Conservation (phyloP, 2,888 invertebrate genomes). For the Seira musarum region DNA sequence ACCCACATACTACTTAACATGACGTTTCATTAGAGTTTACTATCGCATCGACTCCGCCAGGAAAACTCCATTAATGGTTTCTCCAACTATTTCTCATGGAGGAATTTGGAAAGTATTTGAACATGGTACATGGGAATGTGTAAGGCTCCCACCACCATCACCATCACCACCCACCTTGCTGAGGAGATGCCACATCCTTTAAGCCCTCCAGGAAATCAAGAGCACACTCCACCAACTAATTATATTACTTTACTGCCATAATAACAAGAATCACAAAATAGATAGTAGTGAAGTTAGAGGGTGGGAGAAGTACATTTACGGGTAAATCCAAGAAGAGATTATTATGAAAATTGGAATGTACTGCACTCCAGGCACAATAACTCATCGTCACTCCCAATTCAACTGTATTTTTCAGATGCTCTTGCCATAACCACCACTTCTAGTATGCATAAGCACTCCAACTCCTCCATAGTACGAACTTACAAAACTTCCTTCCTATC, state of each 20-base stretch:
- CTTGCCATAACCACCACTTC: background rate
- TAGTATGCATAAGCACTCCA: background rate
- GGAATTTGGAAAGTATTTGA: background rate
- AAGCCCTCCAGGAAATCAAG: constrained; percentile 56
- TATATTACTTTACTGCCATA: constrained; percentile 40
- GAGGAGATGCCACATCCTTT: constrained; percentile 58
- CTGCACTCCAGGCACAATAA: constrained; percentile 51
- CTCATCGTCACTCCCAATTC: constrained; percentile 59
- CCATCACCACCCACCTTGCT: constrained; percentile 57
- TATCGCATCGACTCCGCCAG: background rate
- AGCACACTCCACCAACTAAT: constrained; percentile 57
- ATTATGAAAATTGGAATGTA: constrained; percentile 3
- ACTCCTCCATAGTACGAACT: too few relatives aligned
- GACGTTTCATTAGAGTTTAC: background rate
- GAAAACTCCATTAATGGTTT: background rate
- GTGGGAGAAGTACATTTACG: constrained; percentile 9
- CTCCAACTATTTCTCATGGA: background rate
- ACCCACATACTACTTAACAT: background rate
- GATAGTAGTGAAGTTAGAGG: too few relatives aligned
- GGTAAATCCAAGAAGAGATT: constrained; percentile 10
- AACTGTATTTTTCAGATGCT: background rate
- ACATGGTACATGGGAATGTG: background rate
- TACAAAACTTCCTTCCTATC: background rate
- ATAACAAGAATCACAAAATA: constrained; percentile 46
- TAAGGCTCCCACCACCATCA: constrained; percentile 4